Evolutionary conservation across 1,140 invertebrate genomes (phyloP).

Genomic region (Hyphantria cunea): DNA sequence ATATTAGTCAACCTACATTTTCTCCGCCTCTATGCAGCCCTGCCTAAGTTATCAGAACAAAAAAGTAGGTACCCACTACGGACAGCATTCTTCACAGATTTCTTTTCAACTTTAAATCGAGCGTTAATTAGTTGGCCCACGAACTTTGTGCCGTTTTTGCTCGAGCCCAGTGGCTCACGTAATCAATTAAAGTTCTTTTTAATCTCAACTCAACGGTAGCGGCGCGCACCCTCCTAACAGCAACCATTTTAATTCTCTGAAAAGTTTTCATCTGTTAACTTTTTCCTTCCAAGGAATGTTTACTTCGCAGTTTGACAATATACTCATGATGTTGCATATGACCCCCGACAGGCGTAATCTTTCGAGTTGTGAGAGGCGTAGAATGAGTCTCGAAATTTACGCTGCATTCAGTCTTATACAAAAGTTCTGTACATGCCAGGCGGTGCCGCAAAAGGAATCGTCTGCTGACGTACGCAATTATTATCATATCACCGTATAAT

Average conservation of each 20-base stretch:
- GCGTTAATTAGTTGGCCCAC: slow-evolving; percentile 34
- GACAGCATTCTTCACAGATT: slow-evolving; percentile 27
- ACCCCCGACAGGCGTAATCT: too few relatives aligned
- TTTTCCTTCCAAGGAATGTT: background rate
- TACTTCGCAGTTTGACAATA: too few relatives aligned
- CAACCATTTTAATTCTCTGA: slow-evolving; percentile 20
- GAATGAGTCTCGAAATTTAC: too few relatives aligned
- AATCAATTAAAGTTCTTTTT: slow-evolving; percentile 36
- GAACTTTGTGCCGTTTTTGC: slow-evolving; percentile 29
- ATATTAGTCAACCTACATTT: background rate
- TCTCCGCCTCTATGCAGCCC: background rate
- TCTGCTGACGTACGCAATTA: too few relatives aligned
- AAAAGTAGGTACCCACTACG: slow-evolving; percentile 11
- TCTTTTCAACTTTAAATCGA: slow-evolving; percentile 33
- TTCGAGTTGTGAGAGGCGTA: too few relatives aligned
- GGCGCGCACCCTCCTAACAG: background rate
- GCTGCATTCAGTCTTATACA: too few relatives aligned
- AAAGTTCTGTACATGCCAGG: too few relatives aligned
- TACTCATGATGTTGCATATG: too few relatives aligned
- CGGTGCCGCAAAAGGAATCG: too few relatives aligned
- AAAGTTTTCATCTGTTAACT: background rate
- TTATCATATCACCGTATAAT: too few relatives aligned
- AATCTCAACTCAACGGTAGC: slow-evolving; percentile 28
- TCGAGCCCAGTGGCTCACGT: slow-evolving; percentile 27
- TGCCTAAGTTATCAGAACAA: slow-evolving; percentile 11